Base-by-base conservation (phyloP, 2,113 vertebrate genomes). In the Etia nguti region DNA sequence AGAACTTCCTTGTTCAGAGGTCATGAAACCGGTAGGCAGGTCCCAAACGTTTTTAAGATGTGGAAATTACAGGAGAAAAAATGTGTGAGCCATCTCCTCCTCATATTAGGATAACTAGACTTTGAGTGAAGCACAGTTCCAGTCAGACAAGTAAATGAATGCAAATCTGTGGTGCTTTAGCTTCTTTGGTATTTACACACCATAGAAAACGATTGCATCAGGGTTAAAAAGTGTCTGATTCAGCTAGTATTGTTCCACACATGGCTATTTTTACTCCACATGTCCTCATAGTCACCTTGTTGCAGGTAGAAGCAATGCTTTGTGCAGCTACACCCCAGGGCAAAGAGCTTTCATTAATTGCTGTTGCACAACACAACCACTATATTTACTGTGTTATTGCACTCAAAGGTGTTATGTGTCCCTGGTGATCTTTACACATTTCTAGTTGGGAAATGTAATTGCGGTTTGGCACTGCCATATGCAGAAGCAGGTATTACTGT, bases 311-410 rank as follows among this genome's bases (percentile, higher is more conserved):
- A 36, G 10, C 54, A 20, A 75, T 24, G 54, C 55, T 80, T 68
- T 82, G 38, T 75, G 46, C 52, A 52, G 80, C 70, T 88, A n/a
- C 84, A 50, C 86, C 82, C 62, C 22, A 5, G 92, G 88, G 85
- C 93, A 92, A 94, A 94, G 93, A 82, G 43, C 90, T 86, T 52
- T 56, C 54, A 38, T 29, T 82, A 88, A 89, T 83, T 79, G 26
- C 88, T 16, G 65, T 91, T 88, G 29, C 57, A 79, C 89, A 94
- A 91, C 79, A 60, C 48, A 54, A 22, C 10, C 43, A 8, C 20
- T 83, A 84, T 41, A 10, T 82, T 88, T 57, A 84, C n/a, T 41
- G 24, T 55, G 8, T 81, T 79, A 83, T 46, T 48, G 73, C 81
- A 34, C 79, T 57, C 29, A 54, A 2, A 82, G 84, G 29, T 24